These are phyloP conservation scores for Patiria pectinifera DNA, from an alignment of 53 echinoderm and acorn worm genomes.

Conservation along the genomic window DNA sequence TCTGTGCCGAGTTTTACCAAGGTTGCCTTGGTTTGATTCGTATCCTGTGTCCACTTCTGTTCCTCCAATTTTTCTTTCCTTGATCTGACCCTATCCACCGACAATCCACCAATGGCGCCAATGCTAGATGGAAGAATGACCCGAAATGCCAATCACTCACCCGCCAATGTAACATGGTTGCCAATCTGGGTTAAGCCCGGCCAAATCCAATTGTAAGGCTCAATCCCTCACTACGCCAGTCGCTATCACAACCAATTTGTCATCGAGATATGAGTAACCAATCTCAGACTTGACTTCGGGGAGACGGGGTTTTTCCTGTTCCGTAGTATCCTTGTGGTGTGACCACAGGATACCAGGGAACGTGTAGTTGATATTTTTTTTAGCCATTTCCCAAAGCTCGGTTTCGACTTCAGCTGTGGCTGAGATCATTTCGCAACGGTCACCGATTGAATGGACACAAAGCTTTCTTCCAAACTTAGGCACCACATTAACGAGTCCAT, in stretches of 20 bases:
- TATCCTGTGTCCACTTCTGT: too few relatives aligned
- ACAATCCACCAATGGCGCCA: too few relatives aligned
- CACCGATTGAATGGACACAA: not conserved
- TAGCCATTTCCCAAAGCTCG: too few relatives aligned
- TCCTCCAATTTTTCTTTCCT: too few relatives aligned
- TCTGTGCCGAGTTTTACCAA: too few relatives aligned
- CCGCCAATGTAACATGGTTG: not conserved
- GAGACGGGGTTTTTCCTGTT: not conserved
- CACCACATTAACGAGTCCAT: too few relatives aligned
- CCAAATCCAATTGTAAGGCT: slow-evolving; percentile 36
- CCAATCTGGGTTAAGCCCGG: slow-evolving; percentile 51
- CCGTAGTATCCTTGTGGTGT: not conserved
- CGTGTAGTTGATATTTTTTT: too few relatives aligned
- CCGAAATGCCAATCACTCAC: not conserved
- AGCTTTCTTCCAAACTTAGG: not conserved
- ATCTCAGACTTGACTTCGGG: slow-evolving; percentile 19
- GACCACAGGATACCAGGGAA: not conserved
- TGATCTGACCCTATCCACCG: too few relatives aligned
- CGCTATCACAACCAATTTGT: slow-evolving; percentile 32
- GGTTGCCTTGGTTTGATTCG: too few relatives aligned
- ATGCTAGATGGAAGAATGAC: not conserved
- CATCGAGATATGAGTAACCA: not conserved
- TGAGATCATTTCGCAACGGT: too few relatives aligned
- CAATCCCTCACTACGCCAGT: not conserved
- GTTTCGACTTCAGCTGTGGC: not conserved